Conservation (phyloP, 2,888 invertebrate species). For the Drosophila niveifrons region DNA sequence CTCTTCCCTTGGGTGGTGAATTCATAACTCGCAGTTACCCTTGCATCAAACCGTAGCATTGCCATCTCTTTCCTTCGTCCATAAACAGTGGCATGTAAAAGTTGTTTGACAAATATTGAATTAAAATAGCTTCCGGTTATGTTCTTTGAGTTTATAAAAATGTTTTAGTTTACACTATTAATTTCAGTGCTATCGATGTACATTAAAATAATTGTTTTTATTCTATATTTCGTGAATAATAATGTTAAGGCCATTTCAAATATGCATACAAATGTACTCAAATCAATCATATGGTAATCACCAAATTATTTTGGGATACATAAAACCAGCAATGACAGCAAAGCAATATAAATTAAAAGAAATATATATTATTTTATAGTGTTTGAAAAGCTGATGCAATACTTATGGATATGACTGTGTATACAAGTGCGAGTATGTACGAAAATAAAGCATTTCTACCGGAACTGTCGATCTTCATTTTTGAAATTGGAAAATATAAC, state of each 20-base stretch:
- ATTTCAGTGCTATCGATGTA: background rate
- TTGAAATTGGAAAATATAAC: constrained; percentile 69
- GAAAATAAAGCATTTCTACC: constrained; percentile 63
- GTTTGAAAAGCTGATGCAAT: background rate
- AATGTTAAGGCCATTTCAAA: no score
- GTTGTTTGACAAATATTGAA: background rate
- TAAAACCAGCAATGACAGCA: no score
- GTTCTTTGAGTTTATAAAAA: background rate
- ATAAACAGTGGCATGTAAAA: background rate
- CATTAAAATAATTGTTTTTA: background rate
- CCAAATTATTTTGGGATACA: no score
- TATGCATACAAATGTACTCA: background rate
- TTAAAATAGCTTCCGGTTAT: background rate
- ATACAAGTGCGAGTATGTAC: constrained; percentile 30
- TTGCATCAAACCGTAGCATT: constrained; percentile 25
- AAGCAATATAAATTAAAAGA: no score
- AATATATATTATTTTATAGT: background rate
- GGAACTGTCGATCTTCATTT: constrained; percentile 82
- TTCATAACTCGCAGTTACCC: constrained; percentile 50
- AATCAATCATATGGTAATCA: no score
- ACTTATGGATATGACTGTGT: constrained; percentile 14
- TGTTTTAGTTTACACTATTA: no score
- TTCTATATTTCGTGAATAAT: background rate
- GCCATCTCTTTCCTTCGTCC: constrained; percentile 30
- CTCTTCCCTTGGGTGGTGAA: constrained; percentile 47